These are phyloP conservation scores for Distichodus sexfasciatus DNA, from an alignment of 2,797 vertebrate genomes.

Conservation along the genomic window DNA sequence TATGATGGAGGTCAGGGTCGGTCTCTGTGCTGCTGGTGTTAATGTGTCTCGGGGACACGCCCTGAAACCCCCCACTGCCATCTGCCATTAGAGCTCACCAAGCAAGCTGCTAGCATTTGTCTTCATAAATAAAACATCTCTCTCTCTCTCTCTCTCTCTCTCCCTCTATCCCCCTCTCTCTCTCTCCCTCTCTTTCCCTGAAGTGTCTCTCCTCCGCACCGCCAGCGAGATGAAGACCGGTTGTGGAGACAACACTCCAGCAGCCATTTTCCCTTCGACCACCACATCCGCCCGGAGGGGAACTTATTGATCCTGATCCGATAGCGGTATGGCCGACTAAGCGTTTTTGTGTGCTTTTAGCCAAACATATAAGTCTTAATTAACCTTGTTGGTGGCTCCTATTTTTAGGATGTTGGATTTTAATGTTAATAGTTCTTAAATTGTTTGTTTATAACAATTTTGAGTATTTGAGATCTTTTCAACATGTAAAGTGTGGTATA, in stretches of 20 bases:
- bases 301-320: conserved; percentile 25
- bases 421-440: too few species aligned
- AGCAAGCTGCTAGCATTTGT: conserved; percentile 43
- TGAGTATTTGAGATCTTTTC: too few species aligned
- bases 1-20: not conserved
- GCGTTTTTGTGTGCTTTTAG: too few species aligned
- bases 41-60: not conserved
- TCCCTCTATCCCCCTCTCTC: too few species aligned
- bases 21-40: conserved; percentile 28
- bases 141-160: conserved; percentile 7
- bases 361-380: too few species aligned
- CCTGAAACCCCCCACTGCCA: conserved; percentile 28
- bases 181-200: not conserved
- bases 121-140: conserved; percentile 51
- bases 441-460: too few species aligned
- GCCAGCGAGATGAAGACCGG: conserved; percentile 33
- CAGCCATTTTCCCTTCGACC: conserved; percentile 29
- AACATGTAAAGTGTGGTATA: too few species aligned
- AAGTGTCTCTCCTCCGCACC: conserved; percentile 34
- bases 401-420: too few species aligned
- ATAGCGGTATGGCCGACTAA: too few species aligned
- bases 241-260: conserved; percentile 14
- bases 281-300: conserved; percentile 20
- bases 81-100: conserved; percentile 32
- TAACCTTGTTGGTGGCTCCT: too few species aligned